These are phyloP conservation scores for Polypedilum pembai DNA, from an alignment of 1,140 invertebrate species.

Conservation along the genomic window DNA sequence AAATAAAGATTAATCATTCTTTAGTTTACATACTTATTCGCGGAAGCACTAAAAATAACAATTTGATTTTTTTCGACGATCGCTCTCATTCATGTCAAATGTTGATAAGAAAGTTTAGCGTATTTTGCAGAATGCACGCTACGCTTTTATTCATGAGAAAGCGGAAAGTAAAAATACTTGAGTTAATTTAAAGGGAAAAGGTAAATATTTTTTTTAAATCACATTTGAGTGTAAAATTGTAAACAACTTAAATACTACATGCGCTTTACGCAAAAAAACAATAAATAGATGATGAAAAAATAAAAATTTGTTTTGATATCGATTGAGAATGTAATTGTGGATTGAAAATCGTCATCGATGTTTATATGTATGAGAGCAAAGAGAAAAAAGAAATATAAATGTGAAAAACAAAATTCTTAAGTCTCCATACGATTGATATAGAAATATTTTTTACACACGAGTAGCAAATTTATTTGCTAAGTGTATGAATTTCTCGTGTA, in stretches of 20 bases:
- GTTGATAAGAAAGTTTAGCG: neutral
- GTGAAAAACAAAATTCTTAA: neutral
- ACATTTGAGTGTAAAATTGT: neutral
- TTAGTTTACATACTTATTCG: neutral
- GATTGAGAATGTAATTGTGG: neutral
- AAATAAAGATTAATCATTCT: no score
- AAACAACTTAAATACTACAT: neutral
- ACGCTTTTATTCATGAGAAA: neutral
- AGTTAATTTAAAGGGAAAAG: neutral
- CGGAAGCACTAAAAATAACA: neutral
- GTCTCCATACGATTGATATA: slow-evolving; percentile 9
- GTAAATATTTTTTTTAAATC: no score
- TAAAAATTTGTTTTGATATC: neutral
- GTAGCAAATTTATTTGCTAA: neutral
- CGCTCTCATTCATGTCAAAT: neutral
- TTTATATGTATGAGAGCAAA: neutral
- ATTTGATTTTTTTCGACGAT: neutral
- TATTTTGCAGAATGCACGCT: slow-evolving; percentile 8
- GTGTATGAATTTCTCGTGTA: no score
- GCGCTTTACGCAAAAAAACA: neutral
- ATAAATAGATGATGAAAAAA: neutral
- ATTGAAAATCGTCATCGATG: neutral
- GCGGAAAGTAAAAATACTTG: neutral
- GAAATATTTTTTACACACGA: slow-evolving; percentile 2
- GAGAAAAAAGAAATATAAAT: neutral